These are phyloP conservation scores for Fopius arisanus DNA, from an alignment of 1,140 invertebrate genomes.

Conservation along the genomic window DNA sequence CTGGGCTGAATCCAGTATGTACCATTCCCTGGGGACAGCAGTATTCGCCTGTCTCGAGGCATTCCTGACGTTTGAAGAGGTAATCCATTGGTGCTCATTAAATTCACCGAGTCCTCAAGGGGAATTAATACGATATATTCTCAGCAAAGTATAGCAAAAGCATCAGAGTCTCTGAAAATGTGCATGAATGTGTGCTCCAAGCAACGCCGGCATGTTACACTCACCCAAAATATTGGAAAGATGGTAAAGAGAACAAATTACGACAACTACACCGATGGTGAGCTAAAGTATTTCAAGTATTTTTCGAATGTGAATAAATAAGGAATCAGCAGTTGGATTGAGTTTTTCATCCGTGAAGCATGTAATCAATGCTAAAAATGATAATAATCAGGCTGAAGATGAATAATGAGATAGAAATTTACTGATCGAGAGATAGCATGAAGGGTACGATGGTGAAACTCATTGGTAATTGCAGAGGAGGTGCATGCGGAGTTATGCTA, in stretches of 20 bases:
- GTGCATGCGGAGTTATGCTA: conserved; percentile 95
- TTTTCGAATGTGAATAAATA: no score
- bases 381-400: no score
- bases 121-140: background rate
- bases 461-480: conserved; percentile 72
- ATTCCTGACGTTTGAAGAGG: conserved; percentile 89
- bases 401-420: background rate
- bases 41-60: conserved; percentile 93
- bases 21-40: conserved; percentile 89
- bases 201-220: conserved; percentile 74
- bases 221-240: conserved; percentile 82
- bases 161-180: conserved; percentile 76
- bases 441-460: conserved; percentile 40
- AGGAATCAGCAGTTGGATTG: no score
- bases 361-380: no score
- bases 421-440: background rate
- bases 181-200: conserved; percentile 81
- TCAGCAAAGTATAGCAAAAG: conserved; percentile 76
- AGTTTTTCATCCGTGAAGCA: no score
- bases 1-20: conserved; percentile 84
- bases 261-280: conserved; percentile 77
- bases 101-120: background rate
- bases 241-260: conserved; percentile 83
- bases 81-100: conserved; percentile 49
- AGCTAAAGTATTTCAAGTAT: no score